Conservation (phyloP, 2,113 vertebrate genomes). For the Hyperopisus bebe region DNA sequence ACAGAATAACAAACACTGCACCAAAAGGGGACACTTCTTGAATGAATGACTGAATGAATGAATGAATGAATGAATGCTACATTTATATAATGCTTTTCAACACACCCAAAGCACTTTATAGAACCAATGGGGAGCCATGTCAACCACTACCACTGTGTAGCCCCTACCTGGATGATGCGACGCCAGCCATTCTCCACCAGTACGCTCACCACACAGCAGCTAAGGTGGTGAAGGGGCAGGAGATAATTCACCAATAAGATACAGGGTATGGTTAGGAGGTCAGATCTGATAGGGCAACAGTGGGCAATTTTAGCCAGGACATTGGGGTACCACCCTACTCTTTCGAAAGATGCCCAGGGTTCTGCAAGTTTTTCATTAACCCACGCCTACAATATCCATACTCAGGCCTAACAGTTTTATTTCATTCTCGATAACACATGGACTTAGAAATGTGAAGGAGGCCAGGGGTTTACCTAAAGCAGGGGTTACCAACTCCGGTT, state of each 20-base stretch:
- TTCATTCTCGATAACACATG: not conserved
- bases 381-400: not conserved
- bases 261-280: not conserved
- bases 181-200: too few relatives aligned
- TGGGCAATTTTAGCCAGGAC: not conserved
- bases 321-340: not conserved
- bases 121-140: not conserved
- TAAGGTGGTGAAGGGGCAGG: not conserved
- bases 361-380: not conserved
- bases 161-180: not conserved
- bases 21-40: not conserved
- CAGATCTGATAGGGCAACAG: not conserved
- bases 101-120: not conserved
- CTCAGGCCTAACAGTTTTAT: not conserved
- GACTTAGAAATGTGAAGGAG: not conserved
- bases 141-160: not conserved
- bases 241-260: not conserved
- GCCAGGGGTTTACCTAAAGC: not conserved
- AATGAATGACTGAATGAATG: not conserved
- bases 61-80: not conserved
- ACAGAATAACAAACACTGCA: not conserved
- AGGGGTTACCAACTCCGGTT: too few relatives aligned
- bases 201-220: too few relatives aligned
- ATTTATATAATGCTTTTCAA: not conserved
- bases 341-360: not conserved